A percentile compares a stretch with the other conserved stretches of the same genome.
Evolutionary conservation across 2,888 invertebrate genomes (phyloP).

Genomic region (Steinernema carpocapsae): DNA sequence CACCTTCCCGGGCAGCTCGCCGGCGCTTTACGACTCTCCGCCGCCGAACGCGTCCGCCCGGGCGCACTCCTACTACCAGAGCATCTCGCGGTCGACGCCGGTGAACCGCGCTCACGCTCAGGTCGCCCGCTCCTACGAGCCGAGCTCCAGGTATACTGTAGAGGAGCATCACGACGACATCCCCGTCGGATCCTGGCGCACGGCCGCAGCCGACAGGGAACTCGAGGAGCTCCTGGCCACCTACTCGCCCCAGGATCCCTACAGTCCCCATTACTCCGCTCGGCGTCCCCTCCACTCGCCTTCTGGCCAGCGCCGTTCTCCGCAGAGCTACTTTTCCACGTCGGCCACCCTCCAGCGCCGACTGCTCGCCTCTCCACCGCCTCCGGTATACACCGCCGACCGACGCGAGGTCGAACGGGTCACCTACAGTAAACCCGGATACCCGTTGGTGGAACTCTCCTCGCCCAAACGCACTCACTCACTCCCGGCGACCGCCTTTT

Average conservation of each 20-base stretch:
- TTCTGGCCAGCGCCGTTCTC: neutral
- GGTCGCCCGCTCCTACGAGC: slow-evolving; percentile 23
- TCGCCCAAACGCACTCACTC: slow-evolving; percentile 27
- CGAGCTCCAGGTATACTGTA: slow-evolving; percentile 23
- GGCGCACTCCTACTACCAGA: slow-evolving; percentile 33
- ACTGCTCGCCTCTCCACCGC: slow-evolving; percentile 19
- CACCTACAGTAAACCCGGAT: slow-evolving; percentile 29
- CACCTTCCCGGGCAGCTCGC: slow-evolving; percentile 1
- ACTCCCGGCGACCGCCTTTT: neutral
- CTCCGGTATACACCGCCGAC: slow-evolving; percentile 24
- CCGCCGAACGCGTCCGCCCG: slow-evolving; percentile 13
- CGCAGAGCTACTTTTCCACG: slow-evolving; percentile 19
- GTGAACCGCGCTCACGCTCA: neutral
- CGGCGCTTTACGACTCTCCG: slow-evolving; percentile 26
- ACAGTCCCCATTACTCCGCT: slow-evolving; percentile 23
- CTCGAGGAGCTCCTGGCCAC: slow-evolving; percentile 27
- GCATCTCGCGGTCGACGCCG: slow-evolving; percentile 28
- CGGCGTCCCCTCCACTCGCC: slow-evolving; percentile 15
- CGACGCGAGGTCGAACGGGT: slow-evolving; percentile 16
- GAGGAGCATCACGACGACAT: slow-evolving; percentile 32
- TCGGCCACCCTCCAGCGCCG: slow-evolving; percentile 27
- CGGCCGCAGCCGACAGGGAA: slow-evolving; percentile 26
- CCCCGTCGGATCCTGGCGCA: slow-evolving; percentile 9
- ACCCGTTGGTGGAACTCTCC: slow-evolving; percentile 14
- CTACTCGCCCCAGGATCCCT: slow-evolving; percentile 13